Percentiles rank a stretch among this genome's conserved stretches.
Conservation (phyloP, 2,888 invertebrate species). For the Hypsopygia costalis region DNA sequence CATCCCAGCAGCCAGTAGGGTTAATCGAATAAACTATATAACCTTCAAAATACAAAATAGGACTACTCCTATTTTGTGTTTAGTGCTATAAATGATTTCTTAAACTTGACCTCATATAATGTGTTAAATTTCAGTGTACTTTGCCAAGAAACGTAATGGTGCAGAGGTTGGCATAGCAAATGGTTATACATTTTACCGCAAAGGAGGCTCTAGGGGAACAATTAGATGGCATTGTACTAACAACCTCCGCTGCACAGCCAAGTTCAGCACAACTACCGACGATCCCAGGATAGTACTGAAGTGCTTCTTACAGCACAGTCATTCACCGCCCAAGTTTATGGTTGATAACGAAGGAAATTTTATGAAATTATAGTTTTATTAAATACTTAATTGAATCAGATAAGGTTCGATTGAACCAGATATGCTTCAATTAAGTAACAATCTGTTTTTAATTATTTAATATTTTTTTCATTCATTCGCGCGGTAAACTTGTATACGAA, state of each 20-base stretch:
- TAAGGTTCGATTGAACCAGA: too few relatives aligned
- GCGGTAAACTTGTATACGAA: too few relatives aligned
- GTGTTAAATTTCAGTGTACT: slow-evolving; percentile 9
- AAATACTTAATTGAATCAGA: too few relatives aligned
- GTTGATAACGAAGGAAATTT: slow-evolving; percentile 15
- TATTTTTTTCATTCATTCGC: too few relatives aligned
- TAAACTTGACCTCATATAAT: too few relatives aligned
- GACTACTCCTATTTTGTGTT: too few relatives aligned
- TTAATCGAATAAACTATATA: too few relatives aligned
- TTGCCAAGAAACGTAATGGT: slow-evolving; percentile 12
- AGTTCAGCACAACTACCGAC: slow-evolving; percentile 9
- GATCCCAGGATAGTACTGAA: slow-evolving; percentile 44
- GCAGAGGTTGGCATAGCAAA: slow-evolving; percentile 22
- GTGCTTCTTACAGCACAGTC: slow-evolving; percentile 55
- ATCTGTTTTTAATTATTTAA: too few relatives aligned
- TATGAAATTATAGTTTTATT: background rate
- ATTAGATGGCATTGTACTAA: slow-evolving; percentile 24
- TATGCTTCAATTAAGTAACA: too few relatives aligned
- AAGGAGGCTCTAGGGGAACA: slow-evolving; percentile 4
- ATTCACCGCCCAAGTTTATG: slow-evolving; percentile 30
- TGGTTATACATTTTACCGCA: background rate
- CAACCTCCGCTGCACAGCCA: slow-evolving; percentile 15
- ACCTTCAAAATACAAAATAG: too few relatives aligned
- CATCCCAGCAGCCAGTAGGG: too few relatives aligned
- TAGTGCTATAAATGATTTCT: too few relatives aligned